A percentile compares a stretch with the other conserved stretches of the same genome.
These are phyloP conservation scores for Dromaius novaehollandiae DNA, from an alignment of 2,113 vertebrate genomes.

Conservation along the genomic window DNA sequence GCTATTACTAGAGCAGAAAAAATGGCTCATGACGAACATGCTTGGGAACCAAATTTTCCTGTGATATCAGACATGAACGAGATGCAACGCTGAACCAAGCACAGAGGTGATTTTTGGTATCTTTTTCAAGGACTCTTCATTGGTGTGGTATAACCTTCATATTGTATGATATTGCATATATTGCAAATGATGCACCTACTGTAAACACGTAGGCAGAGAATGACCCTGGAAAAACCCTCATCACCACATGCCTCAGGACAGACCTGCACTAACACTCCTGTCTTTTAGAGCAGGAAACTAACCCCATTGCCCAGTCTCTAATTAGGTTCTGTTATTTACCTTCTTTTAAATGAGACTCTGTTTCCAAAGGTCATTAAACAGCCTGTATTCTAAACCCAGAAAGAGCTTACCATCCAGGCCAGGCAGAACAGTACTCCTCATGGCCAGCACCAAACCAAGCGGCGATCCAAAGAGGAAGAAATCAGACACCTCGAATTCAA, in stretches of 20 bases:
- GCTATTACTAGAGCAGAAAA: not conserved
- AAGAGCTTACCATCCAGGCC: conserved; percentile 85
- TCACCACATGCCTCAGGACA: not conserved
- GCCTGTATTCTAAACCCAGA: not conserved
- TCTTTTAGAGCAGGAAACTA: not conserved
- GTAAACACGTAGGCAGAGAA: not conserved
- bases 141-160: not conserved
- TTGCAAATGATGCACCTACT: not conserved
- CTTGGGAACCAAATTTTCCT: fast-evolving
- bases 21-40: not conserved
- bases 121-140: not conserved
- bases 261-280: not conserved
- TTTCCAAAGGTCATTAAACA: not conserved
- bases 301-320: not conserved
- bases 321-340: not conserved
- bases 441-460: conserved; percentile 93
- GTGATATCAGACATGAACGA: not conserved
- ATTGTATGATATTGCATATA: too few species aligned
- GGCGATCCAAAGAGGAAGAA: conserved; percentile 97
- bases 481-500: conserved; percentile 95
- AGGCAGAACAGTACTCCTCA: conserved; percentile 93
- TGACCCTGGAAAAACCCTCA: not conserved
- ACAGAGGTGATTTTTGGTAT: not conserved
- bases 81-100: not conserved
- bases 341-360: not conserved